phyloP scores from a whole-genome alignment of 2,113 vertebrate species.

The Sorex fumeus region DNA sequence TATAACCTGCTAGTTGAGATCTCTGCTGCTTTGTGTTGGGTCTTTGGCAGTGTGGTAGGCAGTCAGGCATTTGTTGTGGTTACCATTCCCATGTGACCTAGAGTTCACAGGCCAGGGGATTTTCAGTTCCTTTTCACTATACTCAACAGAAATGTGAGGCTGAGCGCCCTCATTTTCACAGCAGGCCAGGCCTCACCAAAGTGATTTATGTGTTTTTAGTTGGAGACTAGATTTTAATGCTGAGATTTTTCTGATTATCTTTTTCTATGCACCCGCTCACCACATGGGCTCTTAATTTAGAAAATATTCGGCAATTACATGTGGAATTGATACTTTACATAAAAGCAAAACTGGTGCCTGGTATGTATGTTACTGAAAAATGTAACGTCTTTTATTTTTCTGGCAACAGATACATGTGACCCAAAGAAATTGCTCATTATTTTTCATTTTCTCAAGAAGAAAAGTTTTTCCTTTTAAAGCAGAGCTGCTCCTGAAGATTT shows the following conservation, averaged over 20 bases:
- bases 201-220: constrained; percentile 83
- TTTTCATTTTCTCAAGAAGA: constrained; percentile 80
- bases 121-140: constrained; percentile 54
- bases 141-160: constrained; percentile 48
- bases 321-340: constrained; percentile 85
- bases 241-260: constrained; percentile 85
- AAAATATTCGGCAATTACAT: constrained; percentile 83
- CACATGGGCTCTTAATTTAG: constrained; percentile 86
- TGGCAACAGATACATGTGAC: constrained; percentile 81
- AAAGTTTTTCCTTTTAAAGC: constrained; percentile 74
- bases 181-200: constrained; percentile 64
- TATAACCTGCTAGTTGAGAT: background rate
- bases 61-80: background rate
- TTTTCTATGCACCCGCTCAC: constrained; percentile 78
- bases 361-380: constrained; percentile 82
- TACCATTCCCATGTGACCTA: constrained; percentile 63
- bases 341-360: constrained; percentile 84
- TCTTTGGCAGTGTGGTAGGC: constrained; percentile 22
- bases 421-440: constrained; percentile 76
- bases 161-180: constrained; percentile 41
- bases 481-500: constrained; percentile 49
- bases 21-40: background rate
- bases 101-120: constrained; percentile 46
- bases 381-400: constrained; percentile 79
- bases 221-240: constrained; percentile 83